Evolutionary conservation across 2,113 vertebrate species (phyloP).

Genomic region (Pan paniscus): DNA sequence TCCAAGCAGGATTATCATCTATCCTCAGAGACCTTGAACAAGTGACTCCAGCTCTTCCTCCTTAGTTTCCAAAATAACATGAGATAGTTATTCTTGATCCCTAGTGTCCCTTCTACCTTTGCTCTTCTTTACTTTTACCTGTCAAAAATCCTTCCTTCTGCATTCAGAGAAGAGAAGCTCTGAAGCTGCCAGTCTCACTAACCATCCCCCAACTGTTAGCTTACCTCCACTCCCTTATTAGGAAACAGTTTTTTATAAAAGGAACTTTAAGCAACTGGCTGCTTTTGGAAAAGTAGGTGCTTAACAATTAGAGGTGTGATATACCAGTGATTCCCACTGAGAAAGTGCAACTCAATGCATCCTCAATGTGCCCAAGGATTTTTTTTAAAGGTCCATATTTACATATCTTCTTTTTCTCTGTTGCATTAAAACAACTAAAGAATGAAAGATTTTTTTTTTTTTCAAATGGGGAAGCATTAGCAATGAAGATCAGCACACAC

Average conservation of each 20-base stretch:
- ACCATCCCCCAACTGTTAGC: background rate
- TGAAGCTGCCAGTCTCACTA: background rate
- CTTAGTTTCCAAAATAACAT: background rate
- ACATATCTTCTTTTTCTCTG: background rate
- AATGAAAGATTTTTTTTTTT: background rate
- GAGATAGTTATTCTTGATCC: background rate
- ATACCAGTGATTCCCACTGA: fast-evolving
- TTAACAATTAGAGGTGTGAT: background rate
- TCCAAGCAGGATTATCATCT: background rate
- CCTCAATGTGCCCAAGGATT: background rate
- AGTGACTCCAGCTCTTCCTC: background rate
- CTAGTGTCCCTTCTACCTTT: background rate
- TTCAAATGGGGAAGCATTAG: background rate
- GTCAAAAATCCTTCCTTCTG: background rate
- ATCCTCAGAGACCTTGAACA: background rate
- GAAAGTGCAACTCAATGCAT: background rate
- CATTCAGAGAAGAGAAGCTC: background rate
- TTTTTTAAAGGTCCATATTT: background rate
- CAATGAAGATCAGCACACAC: background rate
- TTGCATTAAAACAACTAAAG: constrained; percentile 13
- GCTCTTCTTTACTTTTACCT: background rate
- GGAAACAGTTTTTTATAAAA: background rate
- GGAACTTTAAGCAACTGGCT: background rate
- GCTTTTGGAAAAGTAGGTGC: background rate
- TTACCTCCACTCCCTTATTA: background rate